Percentiles rank a stretch among this genome's conserved stretches.
These are phyloP conservation scores for Lepidostoma basale DNA, from an alignment of 1,140 invertebrate species.

Conservation along the genomic window DNA sequence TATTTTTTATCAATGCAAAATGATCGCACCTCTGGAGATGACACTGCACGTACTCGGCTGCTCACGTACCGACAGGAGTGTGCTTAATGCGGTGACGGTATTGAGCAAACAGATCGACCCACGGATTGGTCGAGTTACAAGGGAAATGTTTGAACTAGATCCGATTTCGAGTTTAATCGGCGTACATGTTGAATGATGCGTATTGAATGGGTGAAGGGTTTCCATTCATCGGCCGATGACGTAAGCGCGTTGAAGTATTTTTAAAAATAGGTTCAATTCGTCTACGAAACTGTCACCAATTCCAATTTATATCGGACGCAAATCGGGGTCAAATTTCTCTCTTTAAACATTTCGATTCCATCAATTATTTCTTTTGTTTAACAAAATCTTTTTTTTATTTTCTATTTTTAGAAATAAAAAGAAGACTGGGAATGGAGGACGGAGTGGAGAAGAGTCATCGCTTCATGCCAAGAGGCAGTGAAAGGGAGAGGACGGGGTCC, in stretches of 20 bases:
- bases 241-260: slow-evolving; percentile 16
- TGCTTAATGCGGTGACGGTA: slow-evolving; percentile 14
- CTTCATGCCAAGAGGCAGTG: too few species aligned
- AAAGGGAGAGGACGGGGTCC: too few species aligned
- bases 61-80: not conserved
- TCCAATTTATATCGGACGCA: too few species aligned
- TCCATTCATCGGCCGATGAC: slow-evolving; percentile 16
- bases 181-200: slow-evolving; percentile 11
- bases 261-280: slow-evolving; percentile 15
- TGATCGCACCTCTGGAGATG: not conserved
- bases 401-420: too few species aligned
- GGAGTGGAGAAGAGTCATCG: too few species aligned
- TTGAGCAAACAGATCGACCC: not conserved
- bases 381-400: too few species aligned
- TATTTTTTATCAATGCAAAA: slow-evolving; percentile 2
- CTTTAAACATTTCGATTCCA: too few species aligned
- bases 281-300: not conserved
- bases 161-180: slow-evolving; percentile 25
- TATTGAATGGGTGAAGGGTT: slow-evolving; percentile 30
- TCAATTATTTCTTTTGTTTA: too few species aligned
- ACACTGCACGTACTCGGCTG: not conserved
- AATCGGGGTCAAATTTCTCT: too few species aligned
- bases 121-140: not conserved
- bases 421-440: too few species aligned
- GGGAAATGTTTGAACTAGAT: slow-evolving; percentile 28